Evolutionary conservation across 1,140 invertebrate genomes (phyloP).

Genomic region (Pararge aegeria): DNA sequence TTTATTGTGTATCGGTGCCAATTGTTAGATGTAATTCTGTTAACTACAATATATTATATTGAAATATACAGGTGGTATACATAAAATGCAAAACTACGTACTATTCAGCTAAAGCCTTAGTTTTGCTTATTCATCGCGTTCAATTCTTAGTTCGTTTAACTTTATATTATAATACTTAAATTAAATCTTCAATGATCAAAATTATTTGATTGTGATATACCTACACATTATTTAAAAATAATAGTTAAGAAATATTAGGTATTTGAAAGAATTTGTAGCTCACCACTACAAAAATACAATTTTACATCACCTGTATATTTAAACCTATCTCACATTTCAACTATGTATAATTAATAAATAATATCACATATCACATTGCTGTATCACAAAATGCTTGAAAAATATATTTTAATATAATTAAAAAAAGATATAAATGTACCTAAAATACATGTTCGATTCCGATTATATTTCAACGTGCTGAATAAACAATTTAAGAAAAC

Average conservation of each 20-base stretch:
- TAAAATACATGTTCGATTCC: constrained; percentile 21
- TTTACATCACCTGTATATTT: neutral
- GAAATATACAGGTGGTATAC: constrained; percentile 1
- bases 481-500: constrained; percentile 19
- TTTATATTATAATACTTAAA: too few species aligned
- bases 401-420: constrained; percentile 16
- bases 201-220: neutral
- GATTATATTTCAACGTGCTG: constrained; percentile 24
- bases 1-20: constrained; percentile 39
- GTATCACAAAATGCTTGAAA: constrained; percentile 20
- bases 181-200: neutral
- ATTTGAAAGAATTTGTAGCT: too few species aligned
- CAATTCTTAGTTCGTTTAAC: too few species aligned
- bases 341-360: neutral
- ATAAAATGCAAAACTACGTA: neutral
- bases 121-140: too few species aligned
- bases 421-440: too few species aligned
- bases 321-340: neutral
- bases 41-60: neutral
- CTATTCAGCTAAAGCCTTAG: too few species aligned
- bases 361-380: constrained; percentile 16
- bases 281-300: too few species aligned
- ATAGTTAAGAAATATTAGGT: too few species aligned
- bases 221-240: too few species aligned
- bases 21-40: constrained; percentile 30